Evolutionary conservation across 2,888 invertebrate genomes (phyloP), one percentile per base, ranked within the genome.

Genomic region (Athripsodes cinereus): DNA sequence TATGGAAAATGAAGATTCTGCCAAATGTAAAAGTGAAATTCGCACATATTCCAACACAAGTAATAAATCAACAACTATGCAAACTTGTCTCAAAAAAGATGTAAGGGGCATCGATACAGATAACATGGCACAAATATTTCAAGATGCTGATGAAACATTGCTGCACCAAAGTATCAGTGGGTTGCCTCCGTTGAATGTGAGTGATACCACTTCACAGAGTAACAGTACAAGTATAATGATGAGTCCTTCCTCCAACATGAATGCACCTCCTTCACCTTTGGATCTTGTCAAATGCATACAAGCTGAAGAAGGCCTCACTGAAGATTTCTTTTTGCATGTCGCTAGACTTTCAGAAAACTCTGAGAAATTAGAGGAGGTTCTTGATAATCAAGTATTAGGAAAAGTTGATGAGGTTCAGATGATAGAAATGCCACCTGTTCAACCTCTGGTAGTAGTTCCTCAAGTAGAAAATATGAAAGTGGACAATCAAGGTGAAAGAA

Each of bases 291-390:
- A 78, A 64, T 82, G 81, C 44, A 70, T 84, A 53, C 82, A 81
- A 64, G 81, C 83, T n/a, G 82, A 86, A 66, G 81, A 86, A 69
- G 83, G 81, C 22, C 77, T 87, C 53, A 82, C 86, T 1, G 87
- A 86, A 64, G 87, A 87, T 71, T 78, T 87, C 63, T 70, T 87
- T 40, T 84, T 86, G 74, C 86, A 87, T 71, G 87, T 87, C n/a
- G 87, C 87, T 1, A 84, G 86, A 55, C 73, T 87, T 21, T 87
- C 86, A 10, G 85, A 85, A 58, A 85, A 85, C 62, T 78, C 78
- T 51, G 82, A 83, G 67, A 86, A 86, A 66, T 72, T 87, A 59
- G 86, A 87, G 67, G 87, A 86, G 69, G 86, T 85, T 20, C 85
- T 87, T 57, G 87, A 87, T 67, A 86, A 85, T 61, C 83, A 82